Conservation (phyloP, 2,113 vertebrate genomes). For the Lichenostomus cassidix region DNA sequence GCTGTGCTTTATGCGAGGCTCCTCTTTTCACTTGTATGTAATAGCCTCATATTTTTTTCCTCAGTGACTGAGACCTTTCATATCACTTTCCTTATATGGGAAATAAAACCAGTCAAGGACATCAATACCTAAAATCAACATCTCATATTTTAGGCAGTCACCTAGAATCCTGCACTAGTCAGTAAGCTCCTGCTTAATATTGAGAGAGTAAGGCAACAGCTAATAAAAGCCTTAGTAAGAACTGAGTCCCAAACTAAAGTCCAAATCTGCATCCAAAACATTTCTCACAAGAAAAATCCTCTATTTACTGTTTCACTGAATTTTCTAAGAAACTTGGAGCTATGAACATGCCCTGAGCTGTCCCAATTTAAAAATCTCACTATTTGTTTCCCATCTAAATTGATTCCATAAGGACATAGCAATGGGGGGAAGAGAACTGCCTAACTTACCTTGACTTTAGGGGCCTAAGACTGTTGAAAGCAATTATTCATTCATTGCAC, state of each 20-base stretch:
- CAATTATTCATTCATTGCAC: neutral
- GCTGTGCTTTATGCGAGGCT: neutral
- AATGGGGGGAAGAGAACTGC: neutral
- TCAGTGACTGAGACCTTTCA: neutral
- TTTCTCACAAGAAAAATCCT: neutral
- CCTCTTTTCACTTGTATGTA: neutral
- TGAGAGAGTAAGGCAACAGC: neutral
- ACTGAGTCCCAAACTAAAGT: neutral
- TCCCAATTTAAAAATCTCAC: neutral
- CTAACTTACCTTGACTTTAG: neutral
- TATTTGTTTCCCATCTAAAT: neutral
- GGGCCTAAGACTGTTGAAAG: neutral
- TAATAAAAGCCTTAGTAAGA: neutral
- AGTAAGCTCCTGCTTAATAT: neutral
- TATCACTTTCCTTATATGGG: neutral
- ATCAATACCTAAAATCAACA: neutral
- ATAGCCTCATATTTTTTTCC: neutral
- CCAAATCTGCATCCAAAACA: neutral
- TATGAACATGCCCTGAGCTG: neutral
- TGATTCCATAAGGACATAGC: neutral
- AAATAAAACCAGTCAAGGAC: neutral
- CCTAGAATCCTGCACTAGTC: neutral
- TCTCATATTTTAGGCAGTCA: neutral
- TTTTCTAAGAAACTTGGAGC: neutral
- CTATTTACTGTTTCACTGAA: neutral